These are phyloP conservation scores for Diloba caeruleocephala DNA, from an alignment of 2,888 invertebrate species.

Conservation along the genomic window DNA sequence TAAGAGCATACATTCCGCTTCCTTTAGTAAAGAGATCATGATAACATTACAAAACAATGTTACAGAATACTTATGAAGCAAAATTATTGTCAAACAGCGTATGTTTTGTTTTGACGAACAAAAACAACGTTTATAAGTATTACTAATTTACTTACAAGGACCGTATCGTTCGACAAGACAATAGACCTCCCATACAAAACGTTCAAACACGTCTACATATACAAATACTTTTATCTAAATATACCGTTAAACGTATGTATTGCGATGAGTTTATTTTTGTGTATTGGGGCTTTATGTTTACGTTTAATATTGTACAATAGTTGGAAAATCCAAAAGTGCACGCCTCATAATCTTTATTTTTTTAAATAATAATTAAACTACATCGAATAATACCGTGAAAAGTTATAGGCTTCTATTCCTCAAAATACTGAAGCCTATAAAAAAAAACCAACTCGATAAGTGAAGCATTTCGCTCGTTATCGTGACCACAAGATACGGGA, in stretches of 20 bases:
- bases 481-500: no score
- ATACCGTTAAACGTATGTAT: conserved; percentile 10
- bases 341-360: no score
- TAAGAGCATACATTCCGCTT: background rate
- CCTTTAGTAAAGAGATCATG: conserved; percentile 21
- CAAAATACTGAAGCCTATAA: no score
- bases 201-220: conserved; percentile 46
- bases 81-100: conserved; percentile 22
- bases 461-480: no score
- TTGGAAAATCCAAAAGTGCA: no score
- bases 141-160: conserved; percentile 37
- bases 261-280: conserved; percentile 8
- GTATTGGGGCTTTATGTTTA: conserved; percentile 6
- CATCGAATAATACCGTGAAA: no score
- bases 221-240: conserved; percentile 41
- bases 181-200: conserved; percentile 36
- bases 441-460: no score
- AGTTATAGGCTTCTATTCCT: no score
- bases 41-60: conserved; percentile 20
- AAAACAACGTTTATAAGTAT: conserved; percentile 18
- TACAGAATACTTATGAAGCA: conserved; percentile 12
- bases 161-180: conserved; percentile 24
- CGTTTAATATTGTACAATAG: no score
- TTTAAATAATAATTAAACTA: no score
- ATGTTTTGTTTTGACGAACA: conserved; percentile 9